Evolutionary conservation across 2,888 invertebrate species (phyloP).

Genomic region (Ditylenchus weischeri): DNA sequence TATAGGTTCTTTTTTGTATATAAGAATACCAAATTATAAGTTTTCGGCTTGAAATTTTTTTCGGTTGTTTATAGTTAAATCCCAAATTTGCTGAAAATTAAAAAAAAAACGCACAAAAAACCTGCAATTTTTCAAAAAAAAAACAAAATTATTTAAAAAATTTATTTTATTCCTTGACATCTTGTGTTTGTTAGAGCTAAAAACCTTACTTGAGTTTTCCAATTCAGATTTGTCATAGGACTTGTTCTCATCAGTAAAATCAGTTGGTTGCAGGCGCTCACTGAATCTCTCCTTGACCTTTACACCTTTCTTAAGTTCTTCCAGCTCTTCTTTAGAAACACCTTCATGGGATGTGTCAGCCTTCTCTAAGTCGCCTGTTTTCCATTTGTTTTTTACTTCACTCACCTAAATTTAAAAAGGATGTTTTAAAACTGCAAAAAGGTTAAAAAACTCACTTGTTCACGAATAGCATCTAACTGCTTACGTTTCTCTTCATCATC

Average conservation of each 20-base stretch:
- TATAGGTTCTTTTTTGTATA: too few species aligned
- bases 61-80: too few species aligned
- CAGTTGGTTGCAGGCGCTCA: conserved; percentile 38
- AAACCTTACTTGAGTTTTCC: conserved; percentile 45
- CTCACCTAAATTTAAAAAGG: conserved; percentile 39
- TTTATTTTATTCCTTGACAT: background rate
- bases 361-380: conserved; percentile 57
- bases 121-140: too few species aligned
- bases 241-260: conserved; percentile 40
- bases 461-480: conserved; percentile 23
- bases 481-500: conserved; percentile 24
- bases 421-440: background rate
- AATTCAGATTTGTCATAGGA: conserved; percentile 51
- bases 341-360: conserved; percentile 48
- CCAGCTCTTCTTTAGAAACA: conserved; percentile 50
- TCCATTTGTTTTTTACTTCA: conserved; percentile 58
- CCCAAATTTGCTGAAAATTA: too few species aligned
- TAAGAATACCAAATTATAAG: too few species aligned
- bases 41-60: too few species aligned
- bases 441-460: conserved; percentile 9
- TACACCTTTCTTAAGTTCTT: conserved; percentile 53
- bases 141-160: too few species aligned
- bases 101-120: too few species aligned
- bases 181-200: background rate
- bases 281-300: conserved; percentile 56